A percentile compares a stretch with the other conserved stretches of the same genome.
Evolutionary conservation across 2,113 vertebrate species (phyloP).

Genomic region (Poeciliopsis prolifica): DNA sequence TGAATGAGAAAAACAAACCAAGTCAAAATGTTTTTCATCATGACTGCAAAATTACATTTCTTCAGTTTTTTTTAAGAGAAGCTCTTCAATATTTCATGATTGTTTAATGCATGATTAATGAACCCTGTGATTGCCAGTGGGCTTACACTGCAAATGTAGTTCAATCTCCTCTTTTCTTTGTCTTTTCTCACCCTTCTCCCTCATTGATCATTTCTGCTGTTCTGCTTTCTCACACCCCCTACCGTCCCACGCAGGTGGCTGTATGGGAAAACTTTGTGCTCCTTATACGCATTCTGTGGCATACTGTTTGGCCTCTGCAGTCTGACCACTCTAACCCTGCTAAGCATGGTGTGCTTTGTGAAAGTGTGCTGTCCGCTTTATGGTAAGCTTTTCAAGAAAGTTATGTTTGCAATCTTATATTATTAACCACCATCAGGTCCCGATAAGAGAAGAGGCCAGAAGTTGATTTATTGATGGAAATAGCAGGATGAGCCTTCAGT

Average conservation of each 20-base stretch:
- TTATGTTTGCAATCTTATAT: constrained; percentile 18
- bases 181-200: constrained; percentile 10
- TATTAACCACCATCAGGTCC: constrained; percentile 28
- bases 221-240: constrained; percentile 13
- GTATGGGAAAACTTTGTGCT: constrained; percentile 77
- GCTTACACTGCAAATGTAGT: constrained; percentile 5
- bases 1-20: neutral
- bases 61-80: neutral
- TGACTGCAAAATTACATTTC: neutral
- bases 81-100: constrained; percentile 13
- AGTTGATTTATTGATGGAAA: constrained; percentile 49
- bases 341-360: constrained; percentile 82
- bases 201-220: constrained; percentile 29
- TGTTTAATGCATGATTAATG: constrained; percentile 24
- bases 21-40: neutral
- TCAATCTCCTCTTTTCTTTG: constrained; percentile 9
- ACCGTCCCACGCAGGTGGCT: constrained; percentile 76
- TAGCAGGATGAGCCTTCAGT: constrained; percentile 37
- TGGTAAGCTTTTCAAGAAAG: constrained; percentile 70
- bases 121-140: constrained; percentile 14
- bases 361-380: constrained; percentile 83
- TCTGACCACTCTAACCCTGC: constrained; percentile 80
- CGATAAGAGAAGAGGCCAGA: constrained; percentile 43
- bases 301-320: constrained; percentile 83
- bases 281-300: constrained; percentile 82